A percentile compares a stretch with the other conserved stretches of the same genome.
Conservation (phyloP, 2,888 invertebrate species). For the Carcina quercana region DNA sequence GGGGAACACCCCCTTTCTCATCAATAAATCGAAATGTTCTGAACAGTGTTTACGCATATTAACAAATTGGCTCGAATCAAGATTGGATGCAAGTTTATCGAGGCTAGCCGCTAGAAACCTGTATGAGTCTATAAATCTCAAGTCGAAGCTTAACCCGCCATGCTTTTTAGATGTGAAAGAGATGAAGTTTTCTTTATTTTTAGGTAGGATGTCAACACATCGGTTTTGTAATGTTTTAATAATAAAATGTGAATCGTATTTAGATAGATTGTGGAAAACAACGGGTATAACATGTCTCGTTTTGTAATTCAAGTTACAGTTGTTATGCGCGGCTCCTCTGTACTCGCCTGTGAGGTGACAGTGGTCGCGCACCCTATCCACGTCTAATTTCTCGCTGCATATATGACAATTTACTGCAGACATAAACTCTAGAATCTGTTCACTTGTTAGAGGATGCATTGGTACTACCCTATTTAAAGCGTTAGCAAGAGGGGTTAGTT, state of each 20-base stretch:
- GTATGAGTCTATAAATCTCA: slow-evolving; percentile 12
- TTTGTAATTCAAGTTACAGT: slow-evolving; percentile 20
- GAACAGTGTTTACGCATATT: slow-evolving; percentile 7
- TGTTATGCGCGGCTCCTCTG: slow-evolving; percentile 20
- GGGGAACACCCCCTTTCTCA: slow-evolving; percentile 20
- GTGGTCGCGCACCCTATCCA: slow-evolving; percentile 13
- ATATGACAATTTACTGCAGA: slow-evolving; percentile 11
- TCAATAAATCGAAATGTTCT: slow-evolving; percentile 10
- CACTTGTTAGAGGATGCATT: not conserved
- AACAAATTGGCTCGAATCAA: slow-evolving; percentile 11
- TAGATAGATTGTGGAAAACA: slow-evolving; percentile 21
- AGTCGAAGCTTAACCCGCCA: too few species aligned
- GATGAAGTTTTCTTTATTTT: slow-evolving; percentile 28
- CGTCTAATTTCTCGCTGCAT: slow-evolving; percentile 14
- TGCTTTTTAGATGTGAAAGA: slow-evolving; percentile 22
- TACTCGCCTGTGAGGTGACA: slow-evolving; percentile 21
- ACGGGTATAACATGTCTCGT: slow-evolving; percentile 13
- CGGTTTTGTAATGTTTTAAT: slow-evolving; percentile 22
- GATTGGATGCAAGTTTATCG: slow-evolving; percentile 9
- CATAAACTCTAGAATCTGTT: not conserved
- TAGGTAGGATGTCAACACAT: slow-evolving; percentile 19
- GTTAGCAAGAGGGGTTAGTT: not conserved
- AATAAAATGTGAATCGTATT: slow-evolving; percentile 28
- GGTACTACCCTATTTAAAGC: not conserved
- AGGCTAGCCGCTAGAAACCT: not conserved